phyloP scores from a whole-genome alignment of 2,113 vertebrate genomes.

The Porphyrio hochstetteri region DNA sequence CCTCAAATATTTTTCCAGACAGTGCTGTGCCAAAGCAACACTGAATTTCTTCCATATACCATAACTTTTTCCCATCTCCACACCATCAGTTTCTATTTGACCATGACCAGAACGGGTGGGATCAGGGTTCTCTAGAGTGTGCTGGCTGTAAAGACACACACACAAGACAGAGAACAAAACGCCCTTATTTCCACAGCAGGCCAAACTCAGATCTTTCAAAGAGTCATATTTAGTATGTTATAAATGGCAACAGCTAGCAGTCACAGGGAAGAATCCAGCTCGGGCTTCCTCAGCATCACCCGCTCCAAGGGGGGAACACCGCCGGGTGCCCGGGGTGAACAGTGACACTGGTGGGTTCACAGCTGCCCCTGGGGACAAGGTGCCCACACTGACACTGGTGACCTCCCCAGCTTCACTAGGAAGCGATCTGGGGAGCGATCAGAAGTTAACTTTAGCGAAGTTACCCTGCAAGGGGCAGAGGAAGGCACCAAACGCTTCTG shows the following conservation, averaged over 20 bases:
- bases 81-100: not conserved
- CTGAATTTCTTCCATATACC: not conserved
- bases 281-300: fast-evolving
- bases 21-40: not conserved
- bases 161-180: not conserved
- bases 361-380: not conserved
- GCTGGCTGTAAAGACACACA: not conserved
- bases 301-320: fast-evolving
- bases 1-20: not conserved
- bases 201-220: not conserved
- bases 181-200: not conserved
- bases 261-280: fast-evolving
- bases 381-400: not conserved
- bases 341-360: not conserved
- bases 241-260: not conserved
- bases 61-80: not conserved
- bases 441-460: not conserved
- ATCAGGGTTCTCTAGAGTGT: fast-evolving
- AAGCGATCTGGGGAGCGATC: not conserved
- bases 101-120: fast-evolving
- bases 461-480: not conserved
- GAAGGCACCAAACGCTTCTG: not conserved
- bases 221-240: not conserved
- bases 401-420: fast-evolving
- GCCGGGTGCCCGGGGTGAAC: not conserved